These are phyloP conservation scores for Thalassophryne amazonica DNA, from an alignment of 2,797 vertebrate genomes.

Conservation along the genomic window DNA sequence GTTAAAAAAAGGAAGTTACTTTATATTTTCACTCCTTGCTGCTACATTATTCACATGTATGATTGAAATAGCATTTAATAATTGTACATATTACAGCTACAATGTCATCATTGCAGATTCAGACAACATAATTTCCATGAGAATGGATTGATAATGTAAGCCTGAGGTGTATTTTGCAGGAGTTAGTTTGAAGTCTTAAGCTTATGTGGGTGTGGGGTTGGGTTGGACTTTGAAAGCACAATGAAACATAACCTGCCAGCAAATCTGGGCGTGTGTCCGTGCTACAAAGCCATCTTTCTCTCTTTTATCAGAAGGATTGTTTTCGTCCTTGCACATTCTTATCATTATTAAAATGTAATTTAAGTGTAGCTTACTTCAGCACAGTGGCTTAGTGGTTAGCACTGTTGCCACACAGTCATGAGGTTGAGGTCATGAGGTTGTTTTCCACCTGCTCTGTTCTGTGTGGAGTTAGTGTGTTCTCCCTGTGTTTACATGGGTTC, in stretches of 20 bases:
- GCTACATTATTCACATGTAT: conserved; percentile 4
- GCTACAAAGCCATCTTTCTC: conserved; percentile 12
- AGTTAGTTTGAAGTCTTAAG: conserved; percentile 27
- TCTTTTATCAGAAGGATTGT: background rate
- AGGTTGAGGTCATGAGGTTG: too few species aligned
- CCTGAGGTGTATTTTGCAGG: conserved; percentile 3
- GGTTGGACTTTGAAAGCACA: conserved; percentile 67
- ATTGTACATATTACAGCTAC: conserved; percentile 25
- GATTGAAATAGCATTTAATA: conserved; percentile 17
- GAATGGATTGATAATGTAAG: too few species aligned
- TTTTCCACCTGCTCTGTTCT: too few species aligned
- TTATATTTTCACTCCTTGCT: conserved; percentile 27
- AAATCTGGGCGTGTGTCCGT: conserved; percentile 41
- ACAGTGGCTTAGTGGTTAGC: too few species aligned
- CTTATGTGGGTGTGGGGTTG: conserved; percentile 56
- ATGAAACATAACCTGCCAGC: conserved; percentile 52
- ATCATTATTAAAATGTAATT: background rate
- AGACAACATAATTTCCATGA: too few species aligned
- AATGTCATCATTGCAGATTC: conserved; percentile 7
- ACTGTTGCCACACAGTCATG: too few species aligned
- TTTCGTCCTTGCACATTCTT: background rate
- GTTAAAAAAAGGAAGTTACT: conserved; percentile 13
- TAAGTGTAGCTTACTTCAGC: too few species aligned
- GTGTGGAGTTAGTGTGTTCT: too few species aligned
- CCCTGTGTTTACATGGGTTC: too few species aligned